Conservation (phyloP, 2,113 vertebrate species). For the Pseudorhombus dupliciocellatus region DNA sequence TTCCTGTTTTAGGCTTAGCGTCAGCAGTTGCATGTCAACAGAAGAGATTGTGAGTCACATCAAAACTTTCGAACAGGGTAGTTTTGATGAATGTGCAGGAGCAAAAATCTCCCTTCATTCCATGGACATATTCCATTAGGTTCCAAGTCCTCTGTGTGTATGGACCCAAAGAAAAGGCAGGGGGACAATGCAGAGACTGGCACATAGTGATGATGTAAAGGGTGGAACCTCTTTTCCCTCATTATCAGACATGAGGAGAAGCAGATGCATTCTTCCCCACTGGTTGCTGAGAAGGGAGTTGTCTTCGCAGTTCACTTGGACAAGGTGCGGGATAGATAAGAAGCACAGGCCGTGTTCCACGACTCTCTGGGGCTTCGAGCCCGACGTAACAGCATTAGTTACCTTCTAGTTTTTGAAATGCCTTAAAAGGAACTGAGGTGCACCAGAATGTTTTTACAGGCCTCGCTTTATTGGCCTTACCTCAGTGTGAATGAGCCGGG, state of each 20-base stretch:
- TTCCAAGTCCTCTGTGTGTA: not conserved
- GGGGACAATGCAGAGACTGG: slow-evolving; percentile 10
- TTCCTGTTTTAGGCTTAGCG: not conserved
- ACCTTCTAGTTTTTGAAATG: not conserved
- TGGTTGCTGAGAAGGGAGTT: slow-evolving; percentile 24
- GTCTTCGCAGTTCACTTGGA: slow-evolving; percentile 18
- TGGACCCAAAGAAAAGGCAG: slow-evolving; percentile 3
- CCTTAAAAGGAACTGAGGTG: slow-evolving; percentile 11
- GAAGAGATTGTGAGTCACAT: not conserved
- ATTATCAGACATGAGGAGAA: slow-evolving; percentile 28
- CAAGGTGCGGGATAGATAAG: slow-evolving; percentile 58
- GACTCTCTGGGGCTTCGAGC: not conserved
- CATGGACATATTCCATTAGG: too few relatives aligned
- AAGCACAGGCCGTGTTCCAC: not conserved
- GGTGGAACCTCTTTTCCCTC: not conserved
- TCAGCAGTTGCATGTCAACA: not conserved
- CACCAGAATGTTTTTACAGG: not conserved
- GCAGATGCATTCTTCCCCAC: slow-evolving; percentile 34
- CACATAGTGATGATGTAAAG: not conserved
- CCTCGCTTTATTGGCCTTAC: not conserved
- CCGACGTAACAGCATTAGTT: not conserved
- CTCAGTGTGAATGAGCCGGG: too few relatives aligned
- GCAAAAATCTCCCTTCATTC: not conserved
- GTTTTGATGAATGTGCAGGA: not conserved
- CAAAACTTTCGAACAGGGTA: not conserved